These are phyloP conservation scores for Lasiommata megera DNA, from an alignment of 2,888 invertebrate species.

Conservation along the genomic window DNA sequence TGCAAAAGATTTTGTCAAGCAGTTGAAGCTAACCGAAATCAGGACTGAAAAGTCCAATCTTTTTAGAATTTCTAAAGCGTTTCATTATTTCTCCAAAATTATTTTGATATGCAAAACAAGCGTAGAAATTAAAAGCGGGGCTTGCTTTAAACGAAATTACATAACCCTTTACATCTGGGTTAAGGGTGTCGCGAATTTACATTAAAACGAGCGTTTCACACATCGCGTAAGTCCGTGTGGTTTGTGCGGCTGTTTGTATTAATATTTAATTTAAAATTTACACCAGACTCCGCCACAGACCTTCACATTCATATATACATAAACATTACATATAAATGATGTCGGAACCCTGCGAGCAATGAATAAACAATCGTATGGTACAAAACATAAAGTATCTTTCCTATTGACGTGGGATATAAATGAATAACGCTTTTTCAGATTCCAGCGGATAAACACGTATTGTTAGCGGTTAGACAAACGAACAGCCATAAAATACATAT, in stretches of 20 bases:
- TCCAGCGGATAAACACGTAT: conserved; percentile 87
- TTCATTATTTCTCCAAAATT: neutral
- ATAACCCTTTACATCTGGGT: conserved; percentile 34
- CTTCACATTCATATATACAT: conserved; percentile 50
- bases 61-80: neutral
- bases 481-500: conserved; percentile 90
- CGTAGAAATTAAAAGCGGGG: conserved; percentile 23
- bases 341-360: conserved; percentile 17
- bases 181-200: conserved; percentile 37
- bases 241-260: conserved; percentile 55
- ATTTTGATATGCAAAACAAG: conserved; percentile 3
- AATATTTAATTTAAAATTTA: conserved; percentile 71
- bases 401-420: conserved; percentile 11
- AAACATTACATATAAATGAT: conserved; percentile 54
- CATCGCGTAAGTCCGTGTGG: conserved; percentile 41
- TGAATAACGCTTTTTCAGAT: conserved; percentile 56
- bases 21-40: too few relatives aligned
- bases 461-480: conserved; percentile 88
- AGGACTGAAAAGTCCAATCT: neutral
- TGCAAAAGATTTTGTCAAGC: too few relatives aligned
- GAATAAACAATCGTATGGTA: conserved; percentile 18
- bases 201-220: conserved; percentile 35
- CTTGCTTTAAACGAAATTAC: conserved; percentile 25
- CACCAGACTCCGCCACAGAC: conserved; percentile 52
- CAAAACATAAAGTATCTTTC: conserved; percentile 22